Base-by-base conservation (phyloP, 2,888 invertebrate species). In the Salpingus planirostris region DNA sequence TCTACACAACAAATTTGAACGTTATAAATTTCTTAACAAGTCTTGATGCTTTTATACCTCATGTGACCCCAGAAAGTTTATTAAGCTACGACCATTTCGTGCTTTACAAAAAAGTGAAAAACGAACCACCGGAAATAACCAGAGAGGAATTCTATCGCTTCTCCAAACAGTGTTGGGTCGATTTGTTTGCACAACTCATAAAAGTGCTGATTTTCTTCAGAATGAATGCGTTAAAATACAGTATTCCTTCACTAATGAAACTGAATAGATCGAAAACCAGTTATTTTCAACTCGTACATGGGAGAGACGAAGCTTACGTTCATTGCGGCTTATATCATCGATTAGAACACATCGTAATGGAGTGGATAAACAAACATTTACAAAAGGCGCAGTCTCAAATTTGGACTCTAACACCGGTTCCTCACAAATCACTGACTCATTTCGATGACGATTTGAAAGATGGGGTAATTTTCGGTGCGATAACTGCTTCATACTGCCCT, bases 111-210 rank as follows among this genome's bases (percentile, higher is more conserved):
- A 33, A 38, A 21, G 12, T 44, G 13, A 47, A 45, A 41, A 6
- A 25, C 29, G 4, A 10, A 27, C 1, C 39, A 44, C 15, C 21
- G 24, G 1, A 27, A 31, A 4, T 33, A 50, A 3, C 6, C 33
- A 2, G 38, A 49, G 24, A 27, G 40, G 0, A 35, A 36, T 3
- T 59, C 33, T 32, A 47, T 21, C 39, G 46, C 1, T 47, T 60
- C 3, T 58, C 58, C 26, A 65, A 58, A 33, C 66, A 66, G 43
- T 66, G 67, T 38, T 79, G 78, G 78, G 46, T 78, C 11, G 78
- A 78, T 50, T 59, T 78, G 18, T 64, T 76, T 44, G 54, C 78
- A 31, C 76, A 77, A 57, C 71, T 69, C 24, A 77, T 73, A 47
- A 77, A 76, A 58, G 67, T 69, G 12, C 69, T 75, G 24, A 57